Base-by-base conservation (phyloP, 2,888 invertebrate species). In the Amphipyra berbera region DNA sequence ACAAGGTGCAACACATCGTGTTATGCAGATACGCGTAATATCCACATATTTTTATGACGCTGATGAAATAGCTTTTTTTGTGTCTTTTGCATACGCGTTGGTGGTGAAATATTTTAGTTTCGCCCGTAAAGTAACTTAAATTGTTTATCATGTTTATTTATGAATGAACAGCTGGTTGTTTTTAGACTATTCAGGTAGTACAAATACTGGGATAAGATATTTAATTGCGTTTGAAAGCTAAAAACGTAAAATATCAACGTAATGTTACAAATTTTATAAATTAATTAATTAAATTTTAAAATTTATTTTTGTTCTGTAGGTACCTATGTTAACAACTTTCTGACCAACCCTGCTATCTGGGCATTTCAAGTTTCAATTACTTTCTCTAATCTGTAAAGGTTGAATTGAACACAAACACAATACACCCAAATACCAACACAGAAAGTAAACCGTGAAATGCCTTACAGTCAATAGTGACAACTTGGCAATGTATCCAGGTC, bases 401-500 rank as follows among this genome's bases (percentile, higher is more conserved):
- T 33, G 13, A 46, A 33, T 47, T 14, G 2, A 53, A 42, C 37
- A 37, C 12, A 12, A 33, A n/a, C n/a, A 13, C 50, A 14, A 41
- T 13, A 33, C 14, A 60, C n/a, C 9, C 14, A 30, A 58, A 58
- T 47, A 45, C 50, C 62, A 68, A 62, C 44, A 55, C 78, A 57
- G 49, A 70, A 73, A 64, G 61, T 69, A 61, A 67, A 58, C 61
- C 40, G 65, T 61, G 58, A 49, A 55, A 57, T 42, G 56, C 42
- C 35, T 44, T 73, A 45, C 49, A 66, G 55, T 63, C 54, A 71
- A 73, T 73, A 68, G 81, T 87, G 87, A 88, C 87, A 89, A 82
- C 81, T 86, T 88, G 88, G 87, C 90, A 83, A 78, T 82, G 87
- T 88, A 93, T 91, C 84, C 90, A 92, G 94, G 94, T 93, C 93